A percentile compares a stretch with the other conserved stretches of the same genome.
phyloP scores from a whole-genome alignment of 2,113 vertebrate genomes.

The Ascaphus truei region DNA sequence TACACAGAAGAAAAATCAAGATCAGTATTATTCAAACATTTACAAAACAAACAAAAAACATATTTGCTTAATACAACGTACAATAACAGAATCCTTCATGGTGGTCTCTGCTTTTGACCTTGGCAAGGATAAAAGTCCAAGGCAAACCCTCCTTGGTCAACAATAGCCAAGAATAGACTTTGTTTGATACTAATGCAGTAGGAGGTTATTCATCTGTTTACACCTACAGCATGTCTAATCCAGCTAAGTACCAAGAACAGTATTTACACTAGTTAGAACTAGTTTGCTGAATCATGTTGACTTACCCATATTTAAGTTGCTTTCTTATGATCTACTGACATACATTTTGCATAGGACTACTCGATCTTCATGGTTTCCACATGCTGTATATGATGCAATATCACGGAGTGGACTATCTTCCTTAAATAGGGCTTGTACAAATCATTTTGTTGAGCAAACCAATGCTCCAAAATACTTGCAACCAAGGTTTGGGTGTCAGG shows the following conservation, averaged over 20 bases:
- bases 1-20: no score
- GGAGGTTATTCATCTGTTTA: background rate
- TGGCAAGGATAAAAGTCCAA: background rate
- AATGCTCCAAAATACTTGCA: no score
- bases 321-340: background rate
- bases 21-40: no score
- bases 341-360: background rate
- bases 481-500: no score
- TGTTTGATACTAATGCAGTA: background rate
- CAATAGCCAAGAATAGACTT: background rate
- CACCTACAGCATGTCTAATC: slow-evolving; percentile 22
- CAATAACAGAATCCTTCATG: background rate
- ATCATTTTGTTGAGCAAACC: no score
- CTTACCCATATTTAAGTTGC: background rate
- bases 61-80: no score
- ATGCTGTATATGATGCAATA: no score
- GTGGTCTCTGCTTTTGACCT: background rate
- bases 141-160: background rate
- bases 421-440: no score
- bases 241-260: slow-evolving; percentile 7
- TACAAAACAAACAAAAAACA: no score
- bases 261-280: slow-evolving; percentile 14
- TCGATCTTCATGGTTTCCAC: no score
- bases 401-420: no score
- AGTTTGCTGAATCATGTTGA: slow-evolving; percentile 1